A percentile compares a stretch with the other conserved stretches of the same genome.
Evolutionary conservation across 2,113 vertebrate genomes (phyloP).

Genomic region (Pithys albifrons): DNA sequence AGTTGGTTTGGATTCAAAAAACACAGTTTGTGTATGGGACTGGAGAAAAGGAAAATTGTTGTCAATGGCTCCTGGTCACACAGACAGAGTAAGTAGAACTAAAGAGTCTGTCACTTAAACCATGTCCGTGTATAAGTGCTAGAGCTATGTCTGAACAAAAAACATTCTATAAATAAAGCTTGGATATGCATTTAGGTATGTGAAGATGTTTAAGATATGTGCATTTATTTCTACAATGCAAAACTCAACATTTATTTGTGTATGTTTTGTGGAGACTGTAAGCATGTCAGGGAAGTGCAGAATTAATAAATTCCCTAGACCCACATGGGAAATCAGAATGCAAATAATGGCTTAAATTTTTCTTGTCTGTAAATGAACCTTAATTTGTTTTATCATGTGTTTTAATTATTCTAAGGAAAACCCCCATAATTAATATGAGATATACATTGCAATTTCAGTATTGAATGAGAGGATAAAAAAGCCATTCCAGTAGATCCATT

Average conservation of each 20-base stretch:
- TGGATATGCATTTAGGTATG: not conserved
- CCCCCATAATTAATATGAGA: not conserved
- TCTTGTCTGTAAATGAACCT: not conserved
- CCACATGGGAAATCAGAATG: not conserved
- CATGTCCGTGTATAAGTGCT: not conserved
- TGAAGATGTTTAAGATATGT: not conserved
- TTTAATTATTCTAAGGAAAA: not conserved
- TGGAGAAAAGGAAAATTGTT: constrained; percentile 95
- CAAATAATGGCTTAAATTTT: not conserved
- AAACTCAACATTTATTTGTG: not conserved
- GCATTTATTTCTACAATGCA: not conserved
- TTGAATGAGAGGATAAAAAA: not conserved
- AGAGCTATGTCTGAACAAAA: not conserved
- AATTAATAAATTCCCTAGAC: not conserved
- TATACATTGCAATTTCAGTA: not conserved
- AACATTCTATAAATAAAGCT: not conserved
- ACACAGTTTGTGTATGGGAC: constrained; percentile 98
- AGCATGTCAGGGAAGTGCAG: not conserved
- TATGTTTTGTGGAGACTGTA: not conserved
- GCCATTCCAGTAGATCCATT: not conserved
- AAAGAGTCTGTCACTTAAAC: not conserved
- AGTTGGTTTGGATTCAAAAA: constrained; percentile 97
- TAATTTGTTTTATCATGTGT: not conserved
- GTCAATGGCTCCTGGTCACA: constrained; percentile 94
- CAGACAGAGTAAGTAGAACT: constrained; percentile 89